Conservation (phyloP, 2,113 vertebrate genomes). For the Haliaeetus leucogaster region DNA sequence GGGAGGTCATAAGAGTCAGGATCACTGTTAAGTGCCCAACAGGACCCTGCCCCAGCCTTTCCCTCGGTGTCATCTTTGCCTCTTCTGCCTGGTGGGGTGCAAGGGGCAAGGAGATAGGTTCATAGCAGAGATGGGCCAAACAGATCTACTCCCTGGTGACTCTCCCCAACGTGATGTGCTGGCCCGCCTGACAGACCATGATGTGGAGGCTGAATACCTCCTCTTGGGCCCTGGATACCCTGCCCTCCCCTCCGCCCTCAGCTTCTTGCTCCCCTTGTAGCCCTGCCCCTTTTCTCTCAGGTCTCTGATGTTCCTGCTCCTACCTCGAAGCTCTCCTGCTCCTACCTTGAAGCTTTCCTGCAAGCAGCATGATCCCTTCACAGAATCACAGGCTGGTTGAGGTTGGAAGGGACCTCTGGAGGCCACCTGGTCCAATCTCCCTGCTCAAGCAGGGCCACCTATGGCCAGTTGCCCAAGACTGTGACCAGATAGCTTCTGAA, state of each 20-base stretch:
- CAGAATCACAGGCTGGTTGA: not conserved
- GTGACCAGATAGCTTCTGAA: not conserved
- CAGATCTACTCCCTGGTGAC: not conserved
- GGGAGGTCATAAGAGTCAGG: rapidly evolving
- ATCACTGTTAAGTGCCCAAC: not conserved
- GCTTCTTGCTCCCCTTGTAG: not conserved
- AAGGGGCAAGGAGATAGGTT: not conserved
- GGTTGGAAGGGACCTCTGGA: not conserved
- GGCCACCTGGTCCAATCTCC: not conserved
- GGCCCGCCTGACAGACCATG: not conserved
- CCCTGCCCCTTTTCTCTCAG: not conserved
- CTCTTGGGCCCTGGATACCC: not conserved
- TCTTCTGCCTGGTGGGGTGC: not conserved
- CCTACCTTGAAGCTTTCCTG: not conserved
- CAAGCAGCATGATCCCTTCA: not conserved
- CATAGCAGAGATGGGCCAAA: not conserved
- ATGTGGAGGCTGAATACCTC: not conserved
- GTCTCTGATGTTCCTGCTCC: not conserved
- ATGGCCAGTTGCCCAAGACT: not conserved
- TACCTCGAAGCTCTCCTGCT: not conserved
- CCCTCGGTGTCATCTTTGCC: not conserved
- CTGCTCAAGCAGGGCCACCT: not conserved
- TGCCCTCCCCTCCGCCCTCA: not conserved
- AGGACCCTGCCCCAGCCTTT: not conserved
- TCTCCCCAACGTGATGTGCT: not conserved